Conservation (phyloP, 2,113 vertebrate genomes). For the Brachirus orientalis region DNA sequence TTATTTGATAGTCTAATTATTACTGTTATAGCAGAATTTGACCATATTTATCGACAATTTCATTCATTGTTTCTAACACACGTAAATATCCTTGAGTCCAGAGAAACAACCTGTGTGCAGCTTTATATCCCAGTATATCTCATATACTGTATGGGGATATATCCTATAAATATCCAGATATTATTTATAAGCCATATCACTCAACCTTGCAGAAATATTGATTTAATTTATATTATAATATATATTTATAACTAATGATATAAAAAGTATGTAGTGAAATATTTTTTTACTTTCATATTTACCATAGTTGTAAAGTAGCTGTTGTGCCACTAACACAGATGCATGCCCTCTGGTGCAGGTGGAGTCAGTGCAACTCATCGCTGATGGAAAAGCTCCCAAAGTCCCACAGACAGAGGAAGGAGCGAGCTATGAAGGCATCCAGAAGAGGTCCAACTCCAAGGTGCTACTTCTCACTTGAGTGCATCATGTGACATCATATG, state of each 20-base stretch:
- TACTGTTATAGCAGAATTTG: too few relatives aligned
- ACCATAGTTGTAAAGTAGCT: neutral
- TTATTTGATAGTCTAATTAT: too few relatives aligned
- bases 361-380: constrained; percentile 94
- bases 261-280: neutral
- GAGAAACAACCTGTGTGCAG: too few relatives aligned
- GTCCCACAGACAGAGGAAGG: constrained; percentile 90
- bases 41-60: too few relatives aligned
- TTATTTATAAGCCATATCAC: too few relatives aligned
- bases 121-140: too few relatives aligned
- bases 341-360: constrained; percentile 78
- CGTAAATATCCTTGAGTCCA: too few relatives aligned
- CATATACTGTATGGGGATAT: too few relatives aligned
- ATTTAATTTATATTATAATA: neutral
- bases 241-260: neutral
- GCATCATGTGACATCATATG: neutral
- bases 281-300: too few relatives aligned
- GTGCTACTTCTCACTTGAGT: constrained; percentile 71
- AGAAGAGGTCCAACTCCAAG: constrained; percentile 93
- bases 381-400: constrained; percentile 90
- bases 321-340: neutral
- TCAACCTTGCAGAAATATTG: neutral
- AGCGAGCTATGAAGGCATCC: constrained; percentile 95
- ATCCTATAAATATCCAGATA: too few relatives aligned
- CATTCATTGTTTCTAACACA: too few relatives aligned